Evolutionary conservation across 2,113 vertebrate species (phyloP), one percentile per base, ranked within the genome.

Genomic region (Furnarius figulus): DNA sequence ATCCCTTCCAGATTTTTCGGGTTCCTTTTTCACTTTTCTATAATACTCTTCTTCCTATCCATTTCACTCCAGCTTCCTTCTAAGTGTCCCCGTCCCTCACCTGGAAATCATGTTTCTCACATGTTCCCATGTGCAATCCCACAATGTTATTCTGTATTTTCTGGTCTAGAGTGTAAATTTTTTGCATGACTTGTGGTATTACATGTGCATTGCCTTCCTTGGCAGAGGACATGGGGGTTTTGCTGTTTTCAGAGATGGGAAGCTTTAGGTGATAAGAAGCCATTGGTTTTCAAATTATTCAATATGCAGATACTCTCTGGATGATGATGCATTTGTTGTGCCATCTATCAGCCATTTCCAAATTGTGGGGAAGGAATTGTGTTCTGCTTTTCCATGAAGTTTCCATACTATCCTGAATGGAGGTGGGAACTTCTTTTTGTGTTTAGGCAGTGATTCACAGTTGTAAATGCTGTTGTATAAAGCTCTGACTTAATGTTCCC

Each of bases 201-300:
- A 6, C 0, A 20, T 16, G 17, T 56, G 22, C 25, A 1, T 27
- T 55, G 3, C 14, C 17, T 65, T 78, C 9, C 21, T 30, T 23
- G 24, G 35, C 30, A 33, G 55, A 53, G 55, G 30, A 23, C 6
- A 0, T 8, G 8, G 16, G 14, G 0, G 0, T 3, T 39, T 49
- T 5, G 25, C 46, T 59, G 14, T 56, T 85, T 63, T 35, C 30
- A 59, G 35, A 59, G 65, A 37, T 68, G 17, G 12, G 33, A 42
- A 35, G 24, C 27, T 67, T 63, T 63, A 63, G 30, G 19, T 80
- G 20, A 37, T 28, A 49, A 33, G 37, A 71, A 71, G 8, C 25
- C 21, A 8, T 39, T 46, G 14, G 3, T 40, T 65, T 56, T 65
- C 13, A 25, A 23, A 50, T 50, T 50, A 50, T 68, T 27, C 40